phyloP scores from a whole-genome alignment of 2,797 vertebrate species.

The Coilia nasus region DNA sequence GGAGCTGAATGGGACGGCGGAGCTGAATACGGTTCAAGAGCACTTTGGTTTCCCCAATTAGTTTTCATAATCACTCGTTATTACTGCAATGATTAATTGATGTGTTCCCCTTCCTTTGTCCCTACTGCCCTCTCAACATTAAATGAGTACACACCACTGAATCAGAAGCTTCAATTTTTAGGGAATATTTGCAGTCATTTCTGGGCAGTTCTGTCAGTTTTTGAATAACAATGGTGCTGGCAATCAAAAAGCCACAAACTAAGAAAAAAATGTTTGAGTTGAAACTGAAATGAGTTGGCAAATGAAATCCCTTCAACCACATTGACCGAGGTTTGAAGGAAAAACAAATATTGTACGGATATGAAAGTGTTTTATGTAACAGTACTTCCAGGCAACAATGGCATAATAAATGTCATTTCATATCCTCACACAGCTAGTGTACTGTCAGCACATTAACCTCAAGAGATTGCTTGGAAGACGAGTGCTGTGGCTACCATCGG shows the following conservation, averaged over 20 bases:
- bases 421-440: not conserved
- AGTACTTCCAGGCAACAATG: not conserved
- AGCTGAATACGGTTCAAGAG: not conserved
- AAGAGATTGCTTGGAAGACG: not conserved
- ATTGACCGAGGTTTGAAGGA: not conserved
- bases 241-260: not conserved
- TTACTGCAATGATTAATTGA: not conserved
- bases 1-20: not conserved
- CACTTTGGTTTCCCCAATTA: not conserved
- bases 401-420: not conserved
- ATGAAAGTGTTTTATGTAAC: slow-evolving; percentile 4
- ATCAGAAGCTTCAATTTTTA: not conserved
- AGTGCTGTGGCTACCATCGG: slow-evolving; percentile 36
- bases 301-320: not conserved
- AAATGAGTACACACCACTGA: not conserved
- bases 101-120: not conserved
- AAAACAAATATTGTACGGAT: not conserved
- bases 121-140: not conserved
- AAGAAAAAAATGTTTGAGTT: not conserved
- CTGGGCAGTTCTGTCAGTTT: not conserved
- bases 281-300: not conserved
- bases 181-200: not conserved
- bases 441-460: not conserved
- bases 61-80: not conserved
- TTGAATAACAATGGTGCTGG: not conserved